phyloP scores from a whole-genome alignment of 2,888 invertebrate species.

The Hirtodrosophila histrioides region DNA sequence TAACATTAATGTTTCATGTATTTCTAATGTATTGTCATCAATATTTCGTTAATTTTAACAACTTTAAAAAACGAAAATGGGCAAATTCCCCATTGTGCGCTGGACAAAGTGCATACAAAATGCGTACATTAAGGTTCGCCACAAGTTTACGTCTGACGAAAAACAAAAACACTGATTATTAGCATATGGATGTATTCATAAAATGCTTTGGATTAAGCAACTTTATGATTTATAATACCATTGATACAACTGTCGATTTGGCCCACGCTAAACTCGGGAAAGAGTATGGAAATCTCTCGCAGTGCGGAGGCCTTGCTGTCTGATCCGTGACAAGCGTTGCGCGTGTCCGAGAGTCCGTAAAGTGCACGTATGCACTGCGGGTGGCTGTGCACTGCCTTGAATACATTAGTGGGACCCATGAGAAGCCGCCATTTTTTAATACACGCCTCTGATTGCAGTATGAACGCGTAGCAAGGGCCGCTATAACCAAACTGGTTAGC shows the following conservation, averaged over 20 bases:
- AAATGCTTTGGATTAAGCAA: background rate
- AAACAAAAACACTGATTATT: no score
- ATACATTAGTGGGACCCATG: slow-evolving; percentile 96
- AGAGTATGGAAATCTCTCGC: slow-evolving; percentile 92
- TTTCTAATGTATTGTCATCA: no score
- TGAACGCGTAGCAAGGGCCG: slow-evolving; percentile 92
- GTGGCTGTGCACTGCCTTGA: slow-evolving; percentile 90
- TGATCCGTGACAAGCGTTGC: slow-evolving; percentile 97
- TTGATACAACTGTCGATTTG: background rate
- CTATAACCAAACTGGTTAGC: slow-evolving; percentile 84
- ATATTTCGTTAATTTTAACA: no score
- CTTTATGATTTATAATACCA: background rate
- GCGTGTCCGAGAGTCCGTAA: slow-evolving; percentile 96
- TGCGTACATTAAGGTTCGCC: no score
- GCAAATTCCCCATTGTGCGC: no score
- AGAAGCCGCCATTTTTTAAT: slow-evolving; percentile 92
- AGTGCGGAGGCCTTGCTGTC: slow-evolving; percentile 89
- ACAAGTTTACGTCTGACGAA: no score
- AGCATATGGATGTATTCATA: no score
- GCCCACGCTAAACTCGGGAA: slow-evolving; percentile 87
- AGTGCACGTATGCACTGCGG: slow-evolving; percentile 92
- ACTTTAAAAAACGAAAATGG: no score
- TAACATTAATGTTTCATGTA: no score
- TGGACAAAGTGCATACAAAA: no score
- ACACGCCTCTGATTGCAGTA: slow-evolving; percentile 91